Percentiles rank a stretch among this genome's conserved stretches.
phyloP scores from a whole-genome alignment of 2,797 vertebrate genomes.

The Myiotriccus ornatus region DNA sequence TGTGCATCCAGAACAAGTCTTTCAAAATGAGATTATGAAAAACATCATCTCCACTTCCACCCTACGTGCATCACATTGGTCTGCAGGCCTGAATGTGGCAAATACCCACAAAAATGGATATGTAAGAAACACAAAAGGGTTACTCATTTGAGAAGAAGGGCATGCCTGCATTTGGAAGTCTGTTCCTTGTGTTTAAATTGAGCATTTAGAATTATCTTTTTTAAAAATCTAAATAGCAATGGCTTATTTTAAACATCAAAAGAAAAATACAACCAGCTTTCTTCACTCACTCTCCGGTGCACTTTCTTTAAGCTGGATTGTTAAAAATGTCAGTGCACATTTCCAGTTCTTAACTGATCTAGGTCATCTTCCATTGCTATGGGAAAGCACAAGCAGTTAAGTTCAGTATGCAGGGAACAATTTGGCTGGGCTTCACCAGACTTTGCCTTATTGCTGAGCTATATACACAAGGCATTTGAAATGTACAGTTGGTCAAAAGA shows the following conservation, averaged over 20 bases:
- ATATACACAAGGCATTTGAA: conserved; percentile 54
- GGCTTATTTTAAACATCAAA: background rate
- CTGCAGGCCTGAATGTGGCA: background rate
- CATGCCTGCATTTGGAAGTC: background rate
- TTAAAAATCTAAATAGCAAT: background rate
- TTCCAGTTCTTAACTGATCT: conserved; percentile 20
- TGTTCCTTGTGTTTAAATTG: background rate
- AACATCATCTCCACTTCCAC: background rate
- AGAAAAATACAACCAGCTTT: background rate
- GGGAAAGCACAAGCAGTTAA: conserved; percentile 13
- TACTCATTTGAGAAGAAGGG: background rate
- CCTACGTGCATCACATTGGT: fast-evolving
- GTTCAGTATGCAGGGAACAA: background rate
- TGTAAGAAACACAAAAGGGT: background rate
- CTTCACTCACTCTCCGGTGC: background rate
- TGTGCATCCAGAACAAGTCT: background rate
- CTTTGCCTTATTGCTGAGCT: conserved; percentile 24
- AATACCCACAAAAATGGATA: background rate
- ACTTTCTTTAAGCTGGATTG: background rate
- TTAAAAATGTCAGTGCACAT: background rate
- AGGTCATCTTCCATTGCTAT: background rate
- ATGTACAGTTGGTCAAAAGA: conserved; percentile 46
- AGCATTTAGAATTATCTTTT: conserved; percentile 5
- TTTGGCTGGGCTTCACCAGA: conserved; percentile 9
- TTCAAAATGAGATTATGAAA: background rate